phyloP scores from a whole-genome alignment of 2,888 invertebrate species.

The Apotomis capreana region DNA sequence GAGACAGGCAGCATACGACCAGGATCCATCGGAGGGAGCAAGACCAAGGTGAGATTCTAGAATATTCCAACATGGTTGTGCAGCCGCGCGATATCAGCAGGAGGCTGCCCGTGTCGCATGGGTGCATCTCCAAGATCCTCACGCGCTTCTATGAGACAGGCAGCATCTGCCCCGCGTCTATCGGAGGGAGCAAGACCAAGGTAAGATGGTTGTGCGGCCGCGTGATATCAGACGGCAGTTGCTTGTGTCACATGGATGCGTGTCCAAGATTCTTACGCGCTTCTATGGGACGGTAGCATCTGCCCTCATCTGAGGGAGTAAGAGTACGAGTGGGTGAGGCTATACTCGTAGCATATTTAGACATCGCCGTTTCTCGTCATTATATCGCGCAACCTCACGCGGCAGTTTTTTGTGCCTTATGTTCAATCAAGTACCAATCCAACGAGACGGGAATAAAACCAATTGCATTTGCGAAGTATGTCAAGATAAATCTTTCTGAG shows the following conservation, averaged over 20 bases:
- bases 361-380: too few species aligned
- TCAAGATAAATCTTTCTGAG: too few species aligned
- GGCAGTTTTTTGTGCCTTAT: too few species aligned
- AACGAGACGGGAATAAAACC: neutral
- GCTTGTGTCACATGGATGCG: conserved; percentile 97
- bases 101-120: conserved; percentile 97
- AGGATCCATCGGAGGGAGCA: conserved; percentile 97
- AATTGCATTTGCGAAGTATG: too few species aligned
- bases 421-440: too few species aligned
- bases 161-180: conserved; percentile 83
- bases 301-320: too few species aligned
- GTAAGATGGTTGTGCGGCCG: conserved; percentile 71
- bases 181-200: conserved; percentile 55
- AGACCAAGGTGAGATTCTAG: conserved; percentile 78
- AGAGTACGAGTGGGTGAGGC: too few species aligned
- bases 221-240: conserved; percentile 98
- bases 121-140: conserved; percentile 97
- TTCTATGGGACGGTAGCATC: neutral
- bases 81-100: conserved; percentile 96
- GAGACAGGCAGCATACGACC: conserved; percentile 58
- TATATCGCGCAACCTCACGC: too few species aligned
- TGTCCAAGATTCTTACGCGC: conserved; percentile 95
- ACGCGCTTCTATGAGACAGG: conserved; percentile 81
- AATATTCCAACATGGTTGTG: neutral
- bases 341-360: too few species aligned